Conservation (phyloP, 2,113 vertebrate genomes). For the Macrotus californicus region DNA sequence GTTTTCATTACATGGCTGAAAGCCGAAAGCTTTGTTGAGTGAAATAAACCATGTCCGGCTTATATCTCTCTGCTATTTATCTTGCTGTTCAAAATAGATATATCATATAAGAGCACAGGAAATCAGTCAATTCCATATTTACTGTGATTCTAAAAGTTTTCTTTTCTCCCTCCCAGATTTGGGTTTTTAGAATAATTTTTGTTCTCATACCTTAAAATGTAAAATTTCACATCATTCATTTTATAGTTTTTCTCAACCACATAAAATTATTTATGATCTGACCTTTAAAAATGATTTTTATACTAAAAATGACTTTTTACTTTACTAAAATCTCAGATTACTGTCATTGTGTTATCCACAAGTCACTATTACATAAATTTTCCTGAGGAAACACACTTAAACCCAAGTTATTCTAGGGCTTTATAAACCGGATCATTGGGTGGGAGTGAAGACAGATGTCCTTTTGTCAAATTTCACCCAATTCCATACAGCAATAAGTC, state of each 20-base stretch:
- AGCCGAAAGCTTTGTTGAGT: background rate
- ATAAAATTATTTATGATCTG: background rate
- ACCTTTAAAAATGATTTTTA: background rate
- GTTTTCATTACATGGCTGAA: background rate
- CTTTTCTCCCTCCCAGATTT: background rate
- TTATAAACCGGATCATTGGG: background rate
- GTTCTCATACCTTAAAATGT: background rate
- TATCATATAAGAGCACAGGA: background rate
- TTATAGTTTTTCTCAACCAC: background rate
- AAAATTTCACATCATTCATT: background rate
- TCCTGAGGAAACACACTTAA: background rate
- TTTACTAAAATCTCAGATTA: background rate
- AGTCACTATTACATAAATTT: background rate
- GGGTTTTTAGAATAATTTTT: background rate
- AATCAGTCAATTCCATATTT: background rate
- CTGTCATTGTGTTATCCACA: background rate
- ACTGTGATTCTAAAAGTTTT: background rate
- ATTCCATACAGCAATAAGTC: accelerated
- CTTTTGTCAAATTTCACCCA: too few species aligned
- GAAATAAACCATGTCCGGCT: background rate
- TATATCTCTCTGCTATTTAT: background rate
- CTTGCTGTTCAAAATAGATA: background rate
- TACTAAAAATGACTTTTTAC: background rate
- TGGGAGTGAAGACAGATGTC: too few species aligned
- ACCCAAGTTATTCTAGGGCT: background rate